Conservation (phyloP, 2,888 invertebrate species). For the Trisateles emortualis region DNA sequence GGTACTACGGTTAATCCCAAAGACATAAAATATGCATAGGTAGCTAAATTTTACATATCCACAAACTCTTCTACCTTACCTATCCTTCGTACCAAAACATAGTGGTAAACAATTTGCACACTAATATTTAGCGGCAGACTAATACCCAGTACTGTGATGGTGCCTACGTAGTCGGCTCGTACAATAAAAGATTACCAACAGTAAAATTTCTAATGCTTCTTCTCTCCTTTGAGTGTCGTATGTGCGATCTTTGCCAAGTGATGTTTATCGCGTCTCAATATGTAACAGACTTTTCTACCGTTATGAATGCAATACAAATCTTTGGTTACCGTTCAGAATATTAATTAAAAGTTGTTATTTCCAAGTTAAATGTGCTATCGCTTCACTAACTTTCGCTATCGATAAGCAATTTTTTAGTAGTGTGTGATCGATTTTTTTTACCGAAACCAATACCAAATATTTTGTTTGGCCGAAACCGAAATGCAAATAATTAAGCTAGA, state of each 20-base stretch:
- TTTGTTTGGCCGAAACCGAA: not conserved
- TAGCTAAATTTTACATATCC: no score
- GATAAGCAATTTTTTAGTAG: constrained; percentile 41
- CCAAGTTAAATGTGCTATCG: constrained; percentile 36
- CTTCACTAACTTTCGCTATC: constrained; percentile 51
- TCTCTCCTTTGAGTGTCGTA: constrained; percentile 8
- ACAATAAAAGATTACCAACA: not conserved
- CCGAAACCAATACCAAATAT: no score
- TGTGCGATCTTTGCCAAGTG: constrained; percentile 13
- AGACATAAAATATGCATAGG: no score
- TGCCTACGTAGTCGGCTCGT: not conserved
- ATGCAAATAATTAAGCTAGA: not conserved
- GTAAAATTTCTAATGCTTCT: constrained; percentile 2
- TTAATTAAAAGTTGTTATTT: constrained; percentile 34
- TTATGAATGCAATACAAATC: constrained; percentile 44
- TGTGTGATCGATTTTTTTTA: no score
- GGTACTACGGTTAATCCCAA: no score
- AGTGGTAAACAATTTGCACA: no score
- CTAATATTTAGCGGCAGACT: no score
- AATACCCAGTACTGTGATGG: no score
- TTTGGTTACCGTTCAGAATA: constrained; percentile 46
- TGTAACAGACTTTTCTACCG: constrained; percentile 14
- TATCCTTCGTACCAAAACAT: no score
- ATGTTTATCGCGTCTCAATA: constrained; percentile 13
- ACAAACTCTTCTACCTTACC: no score